These are phyloP conservation scores for Agrochola lychnidis DNA, from an alignment of 2,888 invertebrate genomes.

Conservation along the genomic window DNA sequence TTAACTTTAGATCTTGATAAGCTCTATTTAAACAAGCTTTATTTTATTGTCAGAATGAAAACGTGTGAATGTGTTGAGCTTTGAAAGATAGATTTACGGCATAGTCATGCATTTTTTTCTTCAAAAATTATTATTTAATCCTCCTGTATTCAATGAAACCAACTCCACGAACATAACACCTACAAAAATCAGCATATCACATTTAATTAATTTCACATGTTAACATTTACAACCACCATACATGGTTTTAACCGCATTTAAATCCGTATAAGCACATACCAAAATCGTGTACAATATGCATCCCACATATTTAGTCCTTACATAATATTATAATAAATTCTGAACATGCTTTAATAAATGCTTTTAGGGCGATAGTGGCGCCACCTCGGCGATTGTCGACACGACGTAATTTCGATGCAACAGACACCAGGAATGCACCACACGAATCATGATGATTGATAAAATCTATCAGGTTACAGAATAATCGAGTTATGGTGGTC, in stretches of 20 bases:
- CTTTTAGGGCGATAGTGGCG: constrained; percentile 59
- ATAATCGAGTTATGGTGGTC: constrained; percentile 51
- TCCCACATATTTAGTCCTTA: constrained; percentile 58
- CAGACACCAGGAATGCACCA: constrained; percentile 54
- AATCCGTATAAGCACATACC: constrained; percentile 41
- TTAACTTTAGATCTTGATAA: constrained; percentile 39
- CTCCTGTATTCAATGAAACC: neutral
- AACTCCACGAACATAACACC: constrained; percentile 18
- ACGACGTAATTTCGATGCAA: constrained; percentile 59
- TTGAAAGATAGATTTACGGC: too few relatives aligned
- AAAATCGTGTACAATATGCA: constrained; percentile 53
- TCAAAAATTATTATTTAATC: neutral
- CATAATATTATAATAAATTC: constrained; percentile 61
- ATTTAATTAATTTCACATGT: constrained; percentile 36
- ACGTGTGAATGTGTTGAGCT: constrained; percentile 15
- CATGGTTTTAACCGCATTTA: constrained; percentile 36
- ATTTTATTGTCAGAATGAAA: constrained; percentile 27
- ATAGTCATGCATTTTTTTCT: neutral
- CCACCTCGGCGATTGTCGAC: constrained; percentile 51
- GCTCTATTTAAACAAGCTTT: constrained; percentile 23
- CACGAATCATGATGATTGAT: constrained; percentile 63
- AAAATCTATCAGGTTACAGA: constrained; percentile 46
- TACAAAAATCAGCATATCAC: constrained; percentile 29
- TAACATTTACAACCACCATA: constrained; percentile 37
- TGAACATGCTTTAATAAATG: constrained; percentile 59